Conservation (phyloP, 2,797 vertebrate species). For the Enteromius thamalakanensis region DNA sequence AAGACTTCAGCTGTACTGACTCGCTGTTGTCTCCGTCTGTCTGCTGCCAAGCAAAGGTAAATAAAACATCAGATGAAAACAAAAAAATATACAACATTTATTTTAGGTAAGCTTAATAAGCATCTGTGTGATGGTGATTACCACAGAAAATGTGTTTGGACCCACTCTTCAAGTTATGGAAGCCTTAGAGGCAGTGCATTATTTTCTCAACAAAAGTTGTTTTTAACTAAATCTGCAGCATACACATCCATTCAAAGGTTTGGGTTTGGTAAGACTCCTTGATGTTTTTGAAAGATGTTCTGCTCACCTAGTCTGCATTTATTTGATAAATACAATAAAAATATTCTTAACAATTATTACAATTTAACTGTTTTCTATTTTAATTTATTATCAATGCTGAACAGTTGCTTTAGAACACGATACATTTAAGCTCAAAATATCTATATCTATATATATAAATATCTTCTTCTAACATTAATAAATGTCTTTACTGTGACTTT, state of each 20-base stretch:
- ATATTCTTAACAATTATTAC: background rate
- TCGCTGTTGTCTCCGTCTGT: constrained; percentile 90
- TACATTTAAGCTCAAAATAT: background rate
- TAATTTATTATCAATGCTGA: background rate
- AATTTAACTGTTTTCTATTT: background rate
- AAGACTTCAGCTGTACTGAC: constrained; percentile 94
- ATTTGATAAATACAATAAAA: background rate
- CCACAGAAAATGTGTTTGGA: background rate
- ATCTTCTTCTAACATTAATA: background rate
- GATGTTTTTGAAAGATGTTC: background rate
- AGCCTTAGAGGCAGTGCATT: background rate
- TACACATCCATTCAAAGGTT: background rate
- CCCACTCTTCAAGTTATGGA: background rate
- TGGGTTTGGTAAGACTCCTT: background rate
- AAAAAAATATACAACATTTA: background rate
- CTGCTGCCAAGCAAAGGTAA: constrained; percentile 71
- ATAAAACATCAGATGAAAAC: background rate
- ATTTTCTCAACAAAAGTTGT: background rate
- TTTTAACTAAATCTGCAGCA: background rate
- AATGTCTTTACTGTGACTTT: background rate
- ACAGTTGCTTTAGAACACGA: background rate
- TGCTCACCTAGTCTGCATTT: background rate
- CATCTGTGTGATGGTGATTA: background rate
- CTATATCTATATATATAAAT: background rate
- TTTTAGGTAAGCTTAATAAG: background rate